phyloP scores from a whole-genome alignment of 2,113 vertebrate genomes.

The Thalassarche chlororhynchos region DNA sequence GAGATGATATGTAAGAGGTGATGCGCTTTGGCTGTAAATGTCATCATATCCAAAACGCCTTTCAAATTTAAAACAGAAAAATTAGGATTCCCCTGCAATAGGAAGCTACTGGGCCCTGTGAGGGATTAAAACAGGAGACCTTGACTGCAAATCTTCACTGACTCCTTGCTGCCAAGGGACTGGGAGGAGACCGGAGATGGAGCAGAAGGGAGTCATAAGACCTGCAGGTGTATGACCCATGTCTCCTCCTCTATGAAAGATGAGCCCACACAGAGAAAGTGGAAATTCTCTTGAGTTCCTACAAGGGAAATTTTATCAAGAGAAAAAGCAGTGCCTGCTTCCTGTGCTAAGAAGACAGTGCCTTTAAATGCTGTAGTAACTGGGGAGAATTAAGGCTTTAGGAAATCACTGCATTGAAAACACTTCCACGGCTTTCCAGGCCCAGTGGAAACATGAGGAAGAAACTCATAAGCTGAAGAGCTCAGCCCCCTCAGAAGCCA shows the following conservation, averaged over 20 bases:
- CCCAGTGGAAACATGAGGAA: not conserved
- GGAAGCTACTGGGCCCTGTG: not conserved
- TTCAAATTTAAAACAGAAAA: constrained; percentile 27
- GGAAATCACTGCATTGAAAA: not conserved
- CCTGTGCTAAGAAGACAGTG: not conserved
- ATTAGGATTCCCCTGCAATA: not conserved
- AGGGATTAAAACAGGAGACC: not conserved
- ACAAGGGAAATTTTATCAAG: not conserved
- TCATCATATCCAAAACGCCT: not conserved
- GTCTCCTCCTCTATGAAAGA: not conserved
- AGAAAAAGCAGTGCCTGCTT: not conserved
- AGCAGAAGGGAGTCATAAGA: not conserved
- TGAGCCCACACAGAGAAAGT: not conserved
- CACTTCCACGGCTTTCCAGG: not conserved
- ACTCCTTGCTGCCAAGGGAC: not conserved
- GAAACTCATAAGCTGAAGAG: not conserved
- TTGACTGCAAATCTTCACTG: not conserved
- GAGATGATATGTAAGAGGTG: not conserved
- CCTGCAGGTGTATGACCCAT: not conserved
- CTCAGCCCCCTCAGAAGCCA: not conserved
- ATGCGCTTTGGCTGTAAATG: not conserved
- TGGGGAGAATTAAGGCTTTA: not conserved
- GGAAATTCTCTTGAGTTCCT: not conserved
- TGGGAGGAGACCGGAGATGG: not conserved
- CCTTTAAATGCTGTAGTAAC: not conserved